phyloP scores from a whole-genome alignment of 2,888 invertebrate species.

The Caenorhabditis becei region DNA sequence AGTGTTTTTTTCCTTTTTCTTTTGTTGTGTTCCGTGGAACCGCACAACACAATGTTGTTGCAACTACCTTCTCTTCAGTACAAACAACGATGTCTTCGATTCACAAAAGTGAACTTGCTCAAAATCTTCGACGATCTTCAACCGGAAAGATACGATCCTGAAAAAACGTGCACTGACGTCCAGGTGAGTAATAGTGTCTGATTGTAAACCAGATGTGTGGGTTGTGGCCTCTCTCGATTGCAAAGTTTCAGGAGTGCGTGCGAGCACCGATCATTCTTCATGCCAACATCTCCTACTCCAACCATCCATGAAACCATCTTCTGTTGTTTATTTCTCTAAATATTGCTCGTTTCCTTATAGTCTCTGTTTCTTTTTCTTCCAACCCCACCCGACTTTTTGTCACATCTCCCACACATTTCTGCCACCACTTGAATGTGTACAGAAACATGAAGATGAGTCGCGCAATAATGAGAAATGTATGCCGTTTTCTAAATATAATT shows the following conservation, averaged over 20 bases:
- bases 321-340: neutral
- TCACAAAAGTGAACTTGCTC: neutral
- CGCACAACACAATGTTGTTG: neutral
- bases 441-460: constrained; percentile 24
- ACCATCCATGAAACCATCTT: neutral
- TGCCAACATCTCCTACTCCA: neutral
- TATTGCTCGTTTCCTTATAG: constrained; percentile 1
- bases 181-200: constrained; percentile 50
- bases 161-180: constrained; percentile 26
- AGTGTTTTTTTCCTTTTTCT: neutral
- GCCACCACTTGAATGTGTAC: constrained; percentile 42
- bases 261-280: neutral
- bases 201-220: constrained; percentile 56
- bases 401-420: constrained; percentile 2
- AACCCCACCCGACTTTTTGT: neutral
- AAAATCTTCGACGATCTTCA: constrained; percentile 29
- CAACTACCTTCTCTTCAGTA: constrained; percentile 33
- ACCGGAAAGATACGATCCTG: constrained; percentile 43
- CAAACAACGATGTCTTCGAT: constrained; percentile 9
- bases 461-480: constrained; percentile 47
- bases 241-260: constrained; percentile 46
- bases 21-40: neutral
- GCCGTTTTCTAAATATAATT: constrained; percentile 55
- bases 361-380: constrained; percentile 35
- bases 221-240: constrained; percentile 14